phyloP scores from a whole-genome alignment of 2,113 vertebrate genomes.

The Dendropsophus ebraccatus region DNA sequence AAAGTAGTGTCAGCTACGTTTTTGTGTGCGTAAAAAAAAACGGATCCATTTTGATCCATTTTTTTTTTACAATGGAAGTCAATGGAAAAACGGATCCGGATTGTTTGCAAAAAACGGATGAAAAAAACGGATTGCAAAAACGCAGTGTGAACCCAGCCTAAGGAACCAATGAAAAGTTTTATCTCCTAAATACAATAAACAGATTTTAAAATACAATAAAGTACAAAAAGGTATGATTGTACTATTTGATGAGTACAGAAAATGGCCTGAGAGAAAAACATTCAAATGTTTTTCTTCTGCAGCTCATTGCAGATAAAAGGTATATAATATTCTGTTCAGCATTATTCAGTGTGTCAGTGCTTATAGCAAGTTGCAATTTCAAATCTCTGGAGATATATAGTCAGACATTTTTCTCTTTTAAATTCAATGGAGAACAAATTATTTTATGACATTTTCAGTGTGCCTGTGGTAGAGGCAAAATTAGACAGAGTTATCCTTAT shows the following conservation, averaged over 20 bases:
- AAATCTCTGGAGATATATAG: conserved; percentile 10
- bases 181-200: neutral
- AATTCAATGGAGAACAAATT: conserved; percentile 18
- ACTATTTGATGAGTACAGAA: neutral
- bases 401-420: neutral
- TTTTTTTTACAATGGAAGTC: no score
- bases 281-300: neutral
- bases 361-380: neutral
- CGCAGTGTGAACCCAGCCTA: no score
- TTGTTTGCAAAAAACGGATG: no score
- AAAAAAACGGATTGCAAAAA: no score
- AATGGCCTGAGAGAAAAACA: neutral
- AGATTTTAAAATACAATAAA: neutral
- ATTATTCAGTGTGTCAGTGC: conserved; percentile 5
- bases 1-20: no score
- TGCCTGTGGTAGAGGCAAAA: neutral
- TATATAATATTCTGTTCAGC: neutral
- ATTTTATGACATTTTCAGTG: neutral
- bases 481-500: neutral
- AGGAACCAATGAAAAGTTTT: neutral
- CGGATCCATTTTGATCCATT: no score
- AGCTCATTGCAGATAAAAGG: conserved; percentile 7
- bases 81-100: no score
- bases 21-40: no score
- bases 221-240: neutral